Conservation (phyloP, 2,888 invertebrate species). For the Lordiphosa fenestrarum region DNA sequence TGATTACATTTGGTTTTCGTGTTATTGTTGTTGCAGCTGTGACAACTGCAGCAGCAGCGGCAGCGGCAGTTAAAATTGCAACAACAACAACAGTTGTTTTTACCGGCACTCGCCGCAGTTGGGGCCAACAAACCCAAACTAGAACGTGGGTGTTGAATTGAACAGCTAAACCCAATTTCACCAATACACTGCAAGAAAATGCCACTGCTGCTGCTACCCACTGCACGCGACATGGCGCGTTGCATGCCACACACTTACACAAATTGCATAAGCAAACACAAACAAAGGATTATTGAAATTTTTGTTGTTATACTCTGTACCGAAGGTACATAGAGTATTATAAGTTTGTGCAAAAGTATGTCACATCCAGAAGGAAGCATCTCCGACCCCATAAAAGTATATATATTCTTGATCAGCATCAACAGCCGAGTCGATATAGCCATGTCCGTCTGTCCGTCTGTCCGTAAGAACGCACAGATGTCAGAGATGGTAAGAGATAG, state of each 20-base stretch:
- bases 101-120: conserved; percentile 21
- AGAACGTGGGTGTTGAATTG: conserved; percentile 73
- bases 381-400: too few relatives aligned
- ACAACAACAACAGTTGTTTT: conserved; percentile 24
- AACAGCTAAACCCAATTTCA: conserved; percentile 71
- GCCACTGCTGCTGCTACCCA: conserved; percentile 23
- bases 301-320: too few relatives aligned
- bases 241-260: conserved; percentile 26
- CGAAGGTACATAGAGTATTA: too few relatives aligned
- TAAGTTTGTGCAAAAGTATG: too few relatives aligned
- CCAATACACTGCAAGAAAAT: conserved; percentile 41
- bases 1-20: conserved; percentile 53
- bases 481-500: too few relatives aligned
- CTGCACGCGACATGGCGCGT: conserved; percentile 56
- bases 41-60: conserved; percentile 18
- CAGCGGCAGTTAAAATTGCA: conserved; percentile 20
- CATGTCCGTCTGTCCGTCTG: too few relatives aligned
- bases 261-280: conserved; percentile 57
- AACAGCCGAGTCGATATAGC: too few relatives aligned
- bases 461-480: too few relatives aligned
- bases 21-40: conserved; percentile 30
- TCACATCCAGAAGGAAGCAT: too few relatives aligned
- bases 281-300: conserved; percentile 20
- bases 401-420: too few relatives aligned
- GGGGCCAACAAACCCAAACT: conserved; percentile 74